These are phyloP conservation scores for Aplodontia rufa DNA, from an alignment of 2,113 vertebrate species.

Conservation along the genomic window DNA sequence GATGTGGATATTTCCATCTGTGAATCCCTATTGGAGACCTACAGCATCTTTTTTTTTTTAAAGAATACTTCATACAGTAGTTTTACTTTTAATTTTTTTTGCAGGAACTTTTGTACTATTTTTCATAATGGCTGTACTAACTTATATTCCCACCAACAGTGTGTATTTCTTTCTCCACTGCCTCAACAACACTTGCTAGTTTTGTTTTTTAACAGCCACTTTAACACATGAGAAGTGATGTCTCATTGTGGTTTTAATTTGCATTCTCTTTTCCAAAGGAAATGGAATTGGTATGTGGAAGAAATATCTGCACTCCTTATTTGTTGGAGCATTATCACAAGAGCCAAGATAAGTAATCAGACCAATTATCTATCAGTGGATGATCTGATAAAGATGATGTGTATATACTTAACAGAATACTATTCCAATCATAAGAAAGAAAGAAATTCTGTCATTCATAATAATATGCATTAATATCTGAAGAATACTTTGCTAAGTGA, in stretches of 20 bases:
- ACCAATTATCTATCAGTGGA: neutral
- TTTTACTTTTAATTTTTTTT: neutral
- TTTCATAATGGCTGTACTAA: neutral
- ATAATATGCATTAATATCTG: neutral
- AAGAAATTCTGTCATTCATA: neutral
- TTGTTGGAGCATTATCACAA: neutral
- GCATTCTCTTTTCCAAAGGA: neutral
- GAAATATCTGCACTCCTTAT: neutral
- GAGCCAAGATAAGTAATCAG: neutral
- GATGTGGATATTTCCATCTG: neutral
- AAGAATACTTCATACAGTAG: neutral
- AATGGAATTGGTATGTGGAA: neutral
- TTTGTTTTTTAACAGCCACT: neutral
- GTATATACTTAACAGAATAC: neutral
- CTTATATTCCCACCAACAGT: neutral
- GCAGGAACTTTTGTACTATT: neutral
- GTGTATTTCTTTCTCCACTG: neutral
- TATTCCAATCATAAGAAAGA: neutral
- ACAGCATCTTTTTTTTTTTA: neutral
- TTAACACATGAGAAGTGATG: neutral
- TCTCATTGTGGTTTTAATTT: neutral
- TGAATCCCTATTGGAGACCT: neutral
- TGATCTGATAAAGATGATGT: neutral
- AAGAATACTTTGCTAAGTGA: neutral
- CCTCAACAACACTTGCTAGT: neutral